Base-by-base conservation (phyloP, 2,797 vertebrate species). In the Darevskia mixta region DNA sequence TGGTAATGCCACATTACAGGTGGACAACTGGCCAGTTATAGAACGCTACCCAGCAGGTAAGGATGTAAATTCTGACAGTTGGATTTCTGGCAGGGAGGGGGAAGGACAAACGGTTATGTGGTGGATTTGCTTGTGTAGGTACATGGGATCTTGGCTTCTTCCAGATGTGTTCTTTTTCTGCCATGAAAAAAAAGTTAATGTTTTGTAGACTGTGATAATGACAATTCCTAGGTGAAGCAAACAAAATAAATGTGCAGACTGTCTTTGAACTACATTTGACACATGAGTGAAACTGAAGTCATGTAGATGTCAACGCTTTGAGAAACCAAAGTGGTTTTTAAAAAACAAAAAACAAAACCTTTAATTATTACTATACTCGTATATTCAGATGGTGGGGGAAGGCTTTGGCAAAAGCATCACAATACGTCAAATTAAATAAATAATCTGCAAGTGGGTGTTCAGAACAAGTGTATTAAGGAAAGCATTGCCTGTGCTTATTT, bases 31-130 rank as follows among this genome's bases (percentile, higher is more conserved):
- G 97, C 98, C 98, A 3, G 97, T 99, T 96, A 99, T 99, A 92
- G 99, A 99, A 96, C 98, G 99, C 87, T 99, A 99, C 95, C 99
- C 99, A 90, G 98, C 98, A 99, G 99, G 99, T 99, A 98, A 98
- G 98, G 95, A 88, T 92, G 88, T 88, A 32, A 79, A 29, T 87
- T 13, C 90, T 78, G 55, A 3, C 79, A 58, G 20, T 82, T 88
- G 91, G 43, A 43, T 67, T 85, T 45, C 82, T 88, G 4, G 89
- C 4, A 11, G 41, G 79, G 67, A 79, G 89, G 90, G 82, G 55
- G 10, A 27, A 69, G 58, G 1, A 5, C 91, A 86, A 66, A 91
- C 27, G 64, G 72, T 32, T 85, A 89, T 78, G 49, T 92, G 82
- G 93, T 93, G 89, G 0, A 92, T 94, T 92, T 94, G 88, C 29